Evolutionary conservation across 2,797 vertebrate species (phyloP).

Genomic region (Amazonetta brasiliensis): DNA sequence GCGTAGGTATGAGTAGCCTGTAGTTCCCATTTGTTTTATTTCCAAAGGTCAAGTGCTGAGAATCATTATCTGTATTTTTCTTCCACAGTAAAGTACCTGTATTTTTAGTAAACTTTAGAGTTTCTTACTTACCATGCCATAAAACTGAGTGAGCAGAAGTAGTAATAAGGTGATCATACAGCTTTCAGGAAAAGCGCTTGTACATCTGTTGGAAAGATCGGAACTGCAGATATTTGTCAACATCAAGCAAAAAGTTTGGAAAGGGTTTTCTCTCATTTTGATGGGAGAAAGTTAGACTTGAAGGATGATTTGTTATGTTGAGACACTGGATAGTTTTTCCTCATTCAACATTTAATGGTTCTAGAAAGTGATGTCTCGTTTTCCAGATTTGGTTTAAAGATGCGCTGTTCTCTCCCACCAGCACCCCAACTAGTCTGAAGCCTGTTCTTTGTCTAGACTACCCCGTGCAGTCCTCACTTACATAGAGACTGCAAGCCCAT

Average conservation of each 20-base stretch:
- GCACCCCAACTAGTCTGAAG: neutral
- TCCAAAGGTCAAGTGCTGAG: neutral
- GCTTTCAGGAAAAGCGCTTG: neutral
- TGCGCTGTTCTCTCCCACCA: neutral
- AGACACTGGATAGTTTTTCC: neutral
- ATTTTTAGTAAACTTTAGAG: neutral
- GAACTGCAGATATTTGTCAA: neutral
- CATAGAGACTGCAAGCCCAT: neutral
- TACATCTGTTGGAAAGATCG: neutral
- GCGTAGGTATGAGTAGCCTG: neutral
- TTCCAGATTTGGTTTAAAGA: neutral
- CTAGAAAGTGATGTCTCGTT: neutral
- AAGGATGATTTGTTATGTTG: neutral
- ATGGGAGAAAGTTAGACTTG: neutral
- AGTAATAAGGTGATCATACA: neutral
- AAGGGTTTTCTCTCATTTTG: neutral
- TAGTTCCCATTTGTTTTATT: neutral
- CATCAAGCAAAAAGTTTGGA: neutral
- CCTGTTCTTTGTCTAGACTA: neutral
- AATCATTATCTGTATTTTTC: neutral
- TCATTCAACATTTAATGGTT: neutral
- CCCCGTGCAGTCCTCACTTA: neutral
- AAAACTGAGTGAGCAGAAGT: neutral
- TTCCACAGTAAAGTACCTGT: neutral
- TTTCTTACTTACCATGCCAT: neutral